A percentile compares a stretch with the other conserved stretches of the same genome.
These are phyloP conservation scores for Catostylus mosaicus DNA, from an alignment of 30 jellyfish, hydroid and myxozoan genomes.

Conservation along the genomic window DNA sequence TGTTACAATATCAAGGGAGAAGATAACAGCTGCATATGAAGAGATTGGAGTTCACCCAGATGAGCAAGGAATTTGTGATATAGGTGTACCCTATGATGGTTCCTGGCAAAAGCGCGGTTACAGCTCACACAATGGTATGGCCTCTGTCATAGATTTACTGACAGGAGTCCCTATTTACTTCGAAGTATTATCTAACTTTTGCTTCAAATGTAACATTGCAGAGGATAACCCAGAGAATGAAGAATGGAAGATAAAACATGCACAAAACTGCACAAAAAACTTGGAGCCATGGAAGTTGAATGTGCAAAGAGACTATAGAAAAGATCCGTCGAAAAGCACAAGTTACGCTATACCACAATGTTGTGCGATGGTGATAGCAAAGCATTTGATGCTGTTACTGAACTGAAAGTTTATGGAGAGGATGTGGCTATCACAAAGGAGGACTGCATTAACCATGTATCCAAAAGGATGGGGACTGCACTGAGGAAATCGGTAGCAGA, in stretches of 20 bases:
- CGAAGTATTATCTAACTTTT: slow-evolving; percentile 33
- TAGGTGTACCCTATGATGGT: slow-evolving; percentile 54
- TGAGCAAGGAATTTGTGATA: slow-evolving; percentile 10
- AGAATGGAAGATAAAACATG: slow-evolving; percentile 20
- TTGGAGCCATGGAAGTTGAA: slow-evolving; percentile 19
- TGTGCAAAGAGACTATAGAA: not conserved
- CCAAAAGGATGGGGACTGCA: slow-evolving; percentile 33
- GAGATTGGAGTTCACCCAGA: slow-evolving; percentile 37
- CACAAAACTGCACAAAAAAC: not conserved
- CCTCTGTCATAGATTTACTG: slow-evolving; percentile 43
- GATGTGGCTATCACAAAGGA: not conserved
- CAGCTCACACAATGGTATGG: slow-evolving; percentile 22
- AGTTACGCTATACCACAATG: no score
- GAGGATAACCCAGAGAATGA: not conserved
- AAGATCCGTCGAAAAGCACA: slow-evolving; percentile 25
- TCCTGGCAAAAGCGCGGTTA: no score
- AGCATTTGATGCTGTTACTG: slow-evolving; percentile 7
- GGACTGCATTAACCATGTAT: slow-evolving; percentile 20
- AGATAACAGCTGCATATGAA: not conserved
- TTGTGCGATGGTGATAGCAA: no score
- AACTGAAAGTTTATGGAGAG: not conserved
- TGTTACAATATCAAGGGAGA: not conserved
- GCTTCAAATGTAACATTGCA: slow-evolving; percentile 31
- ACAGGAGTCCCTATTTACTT: slow-evolving; percentile 37
- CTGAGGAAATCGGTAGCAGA: slow-evolving; percentile 15